Conservation (phyloP, 2,113 vertebrate species). For the Festucalex cinctus region DNA sequence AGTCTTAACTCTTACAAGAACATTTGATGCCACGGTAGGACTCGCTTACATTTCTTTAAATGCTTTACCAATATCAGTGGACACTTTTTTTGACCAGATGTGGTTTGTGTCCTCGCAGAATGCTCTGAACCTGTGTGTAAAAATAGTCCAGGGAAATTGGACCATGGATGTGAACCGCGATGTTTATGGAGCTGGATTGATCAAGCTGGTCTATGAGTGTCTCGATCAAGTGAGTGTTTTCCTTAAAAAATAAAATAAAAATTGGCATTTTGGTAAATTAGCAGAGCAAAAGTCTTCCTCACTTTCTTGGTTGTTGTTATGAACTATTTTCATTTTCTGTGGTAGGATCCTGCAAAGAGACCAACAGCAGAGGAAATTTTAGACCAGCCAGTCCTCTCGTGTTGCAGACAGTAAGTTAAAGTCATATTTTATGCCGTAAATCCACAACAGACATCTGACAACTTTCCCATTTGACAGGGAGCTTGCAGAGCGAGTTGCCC, state of each 20-base stretch:
- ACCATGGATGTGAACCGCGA: conserved; percentile 91
- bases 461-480: conserved; percentile 70
- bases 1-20: conserved; percentile 90
- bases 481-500: conserved; percentile 86
- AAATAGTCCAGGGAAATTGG: conserved; percentile 97
- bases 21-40: conserved; percentile 96
- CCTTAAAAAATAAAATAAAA: too few species aligned
- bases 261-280: background rate
- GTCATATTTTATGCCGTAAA: background rate
- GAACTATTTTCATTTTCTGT: conserved; percentile 43
- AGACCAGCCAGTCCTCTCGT: conserved; percentile 80
- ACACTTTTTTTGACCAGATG: background rate
- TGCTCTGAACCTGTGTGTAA: conserved; percentile 94
- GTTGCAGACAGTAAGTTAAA: conserved; percentile 79
- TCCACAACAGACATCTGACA: background rate
- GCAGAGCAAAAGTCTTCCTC: background rate
- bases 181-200: conserved; percentile 82
- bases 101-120: conserved; percentile 76
- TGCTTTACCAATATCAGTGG: background rate
- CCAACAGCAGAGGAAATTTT: conserved; percentile 89
- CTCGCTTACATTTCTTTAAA: background rate
- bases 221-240: conserved; percentile 83
- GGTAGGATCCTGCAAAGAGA: conserved; percentile 90
- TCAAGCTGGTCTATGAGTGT: conserved; percentile 87
- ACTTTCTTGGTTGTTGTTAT: background rate